A percentile compares a stretch with the other conserved stretches of the same genome.
phyloP scores from a whole-genome alignment of 2,888 invertebrate genomes.

The Chouioia cunea region DNA sequence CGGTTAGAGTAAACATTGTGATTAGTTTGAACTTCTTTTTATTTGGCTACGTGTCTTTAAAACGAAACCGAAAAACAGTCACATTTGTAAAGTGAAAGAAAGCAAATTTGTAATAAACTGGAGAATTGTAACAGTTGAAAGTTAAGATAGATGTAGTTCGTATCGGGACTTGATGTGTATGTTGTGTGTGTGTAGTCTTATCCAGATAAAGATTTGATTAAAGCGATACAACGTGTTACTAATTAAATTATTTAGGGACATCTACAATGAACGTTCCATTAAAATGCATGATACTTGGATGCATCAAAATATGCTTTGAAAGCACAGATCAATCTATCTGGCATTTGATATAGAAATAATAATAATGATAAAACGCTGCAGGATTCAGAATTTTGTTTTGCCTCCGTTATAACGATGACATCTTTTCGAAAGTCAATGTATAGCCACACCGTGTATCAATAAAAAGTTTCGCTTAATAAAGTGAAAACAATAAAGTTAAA shows the following conservation, averaged over 20 bases:
- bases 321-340: conserved; percentile 42
- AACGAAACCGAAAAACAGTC: conserved; percentile 47
- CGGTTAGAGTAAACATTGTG: conserved; percentile 50
- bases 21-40: conserved; percentile 53
- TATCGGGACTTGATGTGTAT: conserved; percentile 66
- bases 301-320: conserved; percentile 44
- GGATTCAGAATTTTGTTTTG: conserved; percentile 41
- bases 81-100: conserved; percentile 46
- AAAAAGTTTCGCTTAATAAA: conserved; percentile 63
- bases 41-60: conserved; percentile 49
- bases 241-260: conserved; percentile 47
- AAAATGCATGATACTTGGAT: conserved; percentile 20
- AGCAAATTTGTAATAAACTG: conserved; percentile 23
- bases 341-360: conserved; percentile 45
- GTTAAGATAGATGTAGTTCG: conserved; percentile 63
- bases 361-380: conserved; percentile 44
- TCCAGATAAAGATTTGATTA: conserved; percentile 54
- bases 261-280: conserved; percentile 17
- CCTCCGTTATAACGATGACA: conserved; percentile 48
- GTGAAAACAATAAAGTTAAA: conserved; percentile 49
- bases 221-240: conserved; percentile 45
- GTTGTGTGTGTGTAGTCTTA: conserved; percentile 67
- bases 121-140: conserved; percentile 60
- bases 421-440: conserved; percentile 59
- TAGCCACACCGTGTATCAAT: conserved; percentile 61